Evolutionary conservation across 2,113 vertebrate genomes (phyloP).

Genomic region (Brevimyrus niger): DNA sequence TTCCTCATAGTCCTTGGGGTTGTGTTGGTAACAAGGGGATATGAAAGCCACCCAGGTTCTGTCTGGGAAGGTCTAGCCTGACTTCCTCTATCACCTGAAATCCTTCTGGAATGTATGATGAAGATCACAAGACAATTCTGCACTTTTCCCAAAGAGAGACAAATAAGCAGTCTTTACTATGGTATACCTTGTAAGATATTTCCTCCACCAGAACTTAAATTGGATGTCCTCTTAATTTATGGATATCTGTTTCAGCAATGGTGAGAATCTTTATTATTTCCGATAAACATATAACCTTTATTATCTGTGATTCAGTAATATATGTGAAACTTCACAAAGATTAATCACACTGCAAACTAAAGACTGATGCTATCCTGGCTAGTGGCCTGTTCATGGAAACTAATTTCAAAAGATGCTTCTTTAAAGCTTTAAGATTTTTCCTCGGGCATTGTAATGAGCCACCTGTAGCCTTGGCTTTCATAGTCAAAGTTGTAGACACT

Average conservation of each 20-base stretch:
- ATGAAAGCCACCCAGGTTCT: constrained; percentile 22
- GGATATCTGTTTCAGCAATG: not conserved
- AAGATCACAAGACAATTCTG: constrained; percentile 1
- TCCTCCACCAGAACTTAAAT: not conserved
- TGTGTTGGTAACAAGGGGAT: constrained; percentile 21
- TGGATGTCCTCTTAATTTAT: constrained; percentile 1
- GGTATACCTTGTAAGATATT: not conserved
- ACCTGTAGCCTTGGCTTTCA: not conserved
- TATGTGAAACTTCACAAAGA: not conserved
- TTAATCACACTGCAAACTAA: not conserved
- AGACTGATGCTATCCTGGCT: not conserved
- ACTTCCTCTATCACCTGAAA: not conserved
- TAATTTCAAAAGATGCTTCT: not conserved
- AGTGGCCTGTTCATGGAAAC: not conserved
- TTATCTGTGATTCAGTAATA: not conserved
- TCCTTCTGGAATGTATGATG: not conserved
- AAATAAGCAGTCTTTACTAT: not conserved
- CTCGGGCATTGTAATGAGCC: constrained; percentile 16
- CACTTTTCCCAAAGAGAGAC: constrained; percentile 15
- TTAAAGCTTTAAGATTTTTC: not conserved
- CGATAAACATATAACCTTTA: not conserved
- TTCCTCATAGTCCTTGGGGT: constrained; percentile 25
- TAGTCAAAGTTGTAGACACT: not conserved
- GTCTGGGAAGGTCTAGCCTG: not conserved
- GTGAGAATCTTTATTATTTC: not conserved